These are phyloP conservation scores for Sinella curviseta DNA, from an alignment of 1,140 invertebrate species.

Conservation along the genomic window DNA sequence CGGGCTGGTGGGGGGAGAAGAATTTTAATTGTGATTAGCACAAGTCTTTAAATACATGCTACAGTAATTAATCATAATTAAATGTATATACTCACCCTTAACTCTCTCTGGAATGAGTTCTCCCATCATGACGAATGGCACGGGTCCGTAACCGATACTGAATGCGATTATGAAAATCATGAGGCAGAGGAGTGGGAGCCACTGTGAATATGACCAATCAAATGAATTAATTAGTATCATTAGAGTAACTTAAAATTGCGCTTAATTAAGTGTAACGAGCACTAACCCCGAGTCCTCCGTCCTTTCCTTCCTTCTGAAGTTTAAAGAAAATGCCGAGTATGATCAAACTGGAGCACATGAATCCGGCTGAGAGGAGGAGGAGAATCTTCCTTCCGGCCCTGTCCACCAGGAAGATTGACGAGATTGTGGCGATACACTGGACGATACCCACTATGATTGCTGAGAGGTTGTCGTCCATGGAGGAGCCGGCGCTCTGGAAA, in stretches of 20 bases:
- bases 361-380: constrained; percentile 53
- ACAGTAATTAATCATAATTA: too few species aligned
- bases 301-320: background rate
- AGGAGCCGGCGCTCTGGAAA: constrained; percentile 55
- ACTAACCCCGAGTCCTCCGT: background rate
- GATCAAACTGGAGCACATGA: constrained; percentile 41
- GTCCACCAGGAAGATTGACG: constrained; percentile 54
- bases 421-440: constrained; percentile 51
- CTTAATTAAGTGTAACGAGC: too few species aligned
- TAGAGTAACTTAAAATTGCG: too few species aligned
- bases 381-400: constrained; percentile 54
- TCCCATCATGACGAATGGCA: constrained; percentile 32
- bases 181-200: constrained; percentile 38
- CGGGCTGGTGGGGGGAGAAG: too few species aligned
- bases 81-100: too few species aligned
- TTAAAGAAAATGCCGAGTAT: constrained; percentile 44
- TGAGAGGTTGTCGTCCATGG: constrained; percentile 45
- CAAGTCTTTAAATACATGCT: too few species aligned
- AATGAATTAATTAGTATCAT: too few species aligned
- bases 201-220: too few species aligned
- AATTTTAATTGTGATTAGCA: too few species aligned
- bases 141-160: constrained; percentile 19
- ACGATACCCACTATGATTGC: constrained; percentile 57
- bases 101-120: constrained; percentile 35
- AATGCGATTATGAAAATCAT: constrained; percentile 40